Conservation (phyloP, 2,888 invertebrate genomes). For the Oligia latruncula region DNA sequence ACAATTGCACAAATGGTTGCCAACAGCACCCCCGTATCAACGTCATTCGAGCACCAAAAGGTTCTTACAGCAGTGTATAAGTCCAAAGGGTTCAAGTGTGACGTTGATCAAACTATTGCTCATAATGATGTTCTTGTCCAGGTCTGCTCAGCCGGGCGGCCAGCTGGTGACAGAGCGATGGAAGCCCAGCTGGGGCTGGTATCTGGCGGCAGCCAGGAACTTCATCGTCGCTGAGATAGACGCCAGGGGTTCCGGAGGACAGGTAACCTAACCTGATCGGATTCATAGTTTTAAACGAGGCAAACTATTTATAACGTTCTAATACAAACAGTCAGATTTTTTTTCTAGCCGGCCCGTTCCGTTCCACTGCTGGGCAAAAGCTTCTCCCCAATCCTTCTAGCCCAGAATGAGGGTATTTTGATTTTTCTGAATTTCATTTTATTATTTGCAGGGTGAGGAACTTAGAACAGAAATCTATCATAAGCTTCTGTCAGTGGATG, state of each 20-base stretch:
- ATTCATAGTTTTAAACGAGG: background rate
- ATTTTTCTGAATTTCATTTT: background rate
- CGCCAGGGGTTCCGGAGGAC: constrained; percentile 95
- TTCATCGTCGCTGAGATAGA: constrained; percentile 97
- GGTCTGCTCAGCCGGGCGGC: constrained; percentile 92
- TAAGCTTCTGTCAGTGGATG: constrained; percentile 93
- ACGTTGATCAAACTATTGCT: background rate
- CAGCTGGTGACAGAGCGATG: constrained; percentile 96
- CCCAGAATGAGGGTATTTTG: background rate
- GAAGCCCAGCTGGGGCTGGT: constrained; percentile 95
- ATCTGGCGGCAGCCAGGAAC: constrained; percentile 94
- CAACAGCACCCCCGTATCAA: background rate
- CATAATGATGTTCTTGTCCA: constrained; percentile 50
- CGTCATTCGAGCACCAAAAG: background rate
- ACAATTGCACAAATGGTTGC: background rate
- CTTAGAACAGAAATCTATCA: constrained; percentile 93
- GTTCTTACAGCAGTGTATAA: background rate
- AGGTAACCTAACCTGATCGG: constrained; percentile 71
- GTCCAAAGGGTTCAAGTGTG: background rate
- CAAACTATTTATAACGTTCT: background rate
- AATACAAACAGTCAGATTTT: background rate
- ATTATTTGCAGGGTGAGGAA: constrained; percentile 91
- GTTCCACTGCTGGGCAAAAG: background rate
- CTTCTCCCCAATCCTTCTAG: background rate
- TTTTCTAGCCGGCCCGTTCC: too few relatives aligned